phyloP scores from a whole-genome alignment of 2,113 vertebrate species.

The Tupaia chinensis region DNA sequence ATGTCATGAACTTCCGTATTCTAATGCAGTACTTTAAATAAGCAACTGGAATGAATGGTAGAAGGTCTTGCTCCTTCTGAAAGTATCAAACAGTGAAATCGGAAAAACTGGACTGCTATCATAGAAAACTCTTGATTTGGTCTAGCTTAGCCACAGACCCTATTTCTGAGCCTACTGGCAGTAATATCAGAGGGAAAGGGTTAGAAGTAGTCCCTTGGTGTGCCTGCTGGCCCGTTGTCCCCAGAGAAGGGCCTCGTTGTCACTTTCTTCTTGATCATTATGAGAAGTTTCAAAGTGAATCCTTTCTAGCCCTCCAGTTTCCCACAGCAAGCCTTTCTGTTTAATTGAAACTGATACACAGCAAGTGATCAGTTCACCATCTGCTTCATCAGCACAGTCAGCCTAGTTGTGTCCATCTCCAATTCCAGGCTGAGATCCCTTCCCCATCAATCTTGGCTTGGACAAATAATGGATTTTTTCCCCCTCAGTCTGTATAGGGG shows the following conservation, averaged over 20 bases:
- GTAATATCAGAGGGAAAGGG: not conserved
- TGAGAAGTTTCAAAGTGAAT: constrained; percentile 1
- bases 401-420: constrained; percentile 25
- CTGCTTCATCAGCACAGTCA: constrained; percentile 56
- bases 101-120: not conserved
- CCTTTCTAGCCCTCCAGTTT: constrained; percentile 16
- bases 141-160: not conserved
- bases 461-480: constrained; percentile 56
- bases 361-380: not conserved
- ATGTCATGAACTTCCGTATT: not conserved
- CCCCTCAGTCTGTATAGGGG: not conserved
- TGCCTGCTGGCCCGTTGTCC: not conserved
- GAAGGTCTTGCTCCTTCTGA: not conserved
- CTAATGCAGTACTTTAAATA: not conserved
- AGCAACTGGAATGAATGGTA: not conserved
- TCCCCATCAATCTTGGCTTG: constrained; percentile 49
- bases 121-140: not conserved
- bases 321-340: not conserved
- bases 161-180: constrained; percentile 17
- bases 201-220: not conserved
- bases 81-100: not conserved
- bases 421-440: constrained; percentile 70
- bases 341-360: constrained; percentile 32
- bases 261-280: constrained; percentile 19
- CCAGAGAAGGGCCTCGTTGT: not conserved